These are phyloP conservation scores for Nibea albiflora DNA, from an alignment of 2,113 vertebrate species.

Conservation along the genomic window DNA sequence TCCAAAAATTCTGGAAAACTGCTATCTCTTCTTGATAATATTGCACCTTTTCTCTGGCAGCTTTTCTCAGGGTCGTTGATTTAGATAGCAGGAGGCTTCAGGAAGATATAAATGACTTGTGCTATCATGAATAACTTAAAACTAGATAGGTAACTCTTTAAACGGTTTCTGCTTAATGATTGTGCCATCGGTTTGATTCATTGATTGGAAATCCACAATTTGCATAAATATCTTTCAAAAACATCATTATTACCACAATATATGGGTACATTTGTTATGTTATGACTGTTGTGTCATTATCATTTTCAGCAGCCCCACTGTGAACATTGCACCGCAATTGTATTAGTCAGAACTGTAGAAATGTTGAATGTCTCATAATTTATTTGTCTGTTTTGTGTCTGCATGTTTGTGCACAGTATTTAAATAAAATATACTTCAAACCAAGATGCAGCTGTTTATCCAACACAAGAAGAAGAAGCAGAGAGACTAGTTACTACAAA, in stretches of 20 bases:
- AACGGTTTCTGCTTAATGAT: background rate
- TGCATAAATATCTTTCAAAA: conserved; percentile 3
- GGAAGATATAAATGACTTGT: background rate
- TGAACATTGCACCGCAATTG: conserved; percentile 10
- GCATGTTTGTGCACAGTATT: conserved; percentile 48
- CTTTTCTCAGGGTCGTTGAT: background rate
- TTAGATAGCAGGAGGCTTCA: background rate
- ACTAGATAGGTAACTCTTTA: background rate
- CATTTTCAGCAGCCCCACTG: background rate
- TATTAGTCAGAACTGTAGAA: conserved; percentile 15
- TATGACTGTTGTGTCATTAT: background rate
- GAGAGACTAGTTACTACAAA: background rate
- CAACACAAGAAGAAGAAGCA: conserved; percentile 13
- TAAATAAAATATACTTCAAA: conserved; percentile 43
- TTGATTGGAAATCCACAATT: background rate
- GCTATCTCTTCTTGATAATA: background rate
- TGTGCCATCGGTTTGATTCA: background rate
- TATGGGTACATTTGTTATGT: background rate
- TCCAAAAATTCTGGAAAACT: background rate
- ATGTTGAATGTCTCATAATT: conserved; percentile 44
- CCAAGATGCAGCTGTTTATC: background rate
- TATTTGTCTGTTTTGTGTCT: conserved; percentile 40
- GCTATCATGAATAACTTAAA: background rate
- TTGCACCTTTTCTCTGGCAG: background rate
- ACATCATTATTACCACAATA: background rate